Evolutionary conservation across 2,888 invertebrate species (phyloP), one percentile per base, ranked within the genome.

Genomic region (Bellardia pandia): DNA sequence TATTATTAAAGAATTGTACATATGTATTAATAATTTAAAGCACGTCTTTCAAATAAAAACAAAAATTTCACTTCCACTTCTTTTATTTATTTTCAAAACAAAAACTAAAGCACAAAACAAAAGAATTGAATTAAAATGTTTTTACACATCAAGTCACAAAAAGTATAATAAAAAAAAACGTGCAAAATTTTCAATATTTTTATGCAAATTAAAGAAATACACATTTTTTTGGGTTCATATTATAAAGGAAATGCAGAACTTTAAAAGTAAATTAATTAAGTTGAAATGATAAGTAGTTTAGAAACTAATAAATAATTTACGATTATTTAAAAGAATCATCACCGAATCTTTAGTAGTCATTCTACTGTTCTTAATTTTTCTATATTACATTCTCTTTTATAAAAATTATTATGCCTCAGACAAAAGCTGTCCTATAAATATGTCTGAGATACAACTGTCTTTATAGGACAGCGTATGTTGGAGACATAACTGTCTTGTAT

Each of bases 31-130:
- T 14, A 71, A 83, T 75, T 79, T 64, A 37, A 83, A 64, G 71
- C 86, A 86, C 86, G 86, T 86, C 74, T 30, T 82, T 79, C 16
- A 23, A 64, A 79, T 58, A 71, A 40, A 79, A 71, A 56, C 53
- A 58, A 40, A 83, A 86, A 64, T 83, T 83, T 83, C 79, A 86
- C 82, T 69, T 86, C 86, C 69, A 69, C 60, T 45, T 75, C 53
- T 75, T 2, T 62, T 45, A 30, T 64, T 53, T 48, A 9, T 79
- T 78, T 23, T 68, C n/a, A 6, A 51, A 42, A 37, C 48, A n/a
- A 68, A 42, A 16, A 13, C 3, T 45, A 45, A 45, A 23, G 23
- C 3, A 45, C 13, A 45, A 16, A 40, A 16, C 37, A 37, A 56
- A 74, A 58, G 48, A 64, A 72, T 72, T 14, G 33, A 48, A 74